Evolutionary conservation across 1,140 invertebrate species (phyloP), one percentile per base, ranked within the genome.

Genomic region (Drosophila cardini): DNA sequence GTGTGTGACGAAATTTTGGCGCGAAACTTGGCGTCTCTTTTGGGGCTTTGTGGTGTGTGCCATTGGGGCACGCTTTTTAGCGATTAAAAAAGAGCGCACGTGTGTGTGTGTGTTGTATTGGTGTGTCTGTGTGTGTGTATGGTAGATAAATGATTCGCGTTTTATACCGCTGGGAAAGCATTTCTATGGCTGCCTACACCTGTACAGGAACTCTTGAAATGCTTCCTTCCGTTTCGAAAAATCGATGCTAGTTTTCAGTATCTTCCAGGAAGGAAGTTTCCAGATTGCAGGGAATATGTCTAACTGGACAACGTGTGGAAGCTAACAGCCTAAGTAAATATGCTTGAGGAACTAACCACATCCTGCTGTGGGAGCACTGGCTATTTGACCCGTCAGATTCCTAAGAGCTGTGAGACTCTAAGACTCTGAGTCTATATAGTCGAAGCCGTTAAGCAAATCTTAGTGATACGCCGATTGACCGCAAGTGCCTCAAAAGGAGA

Each of bases 1-100:
- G 45, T 67, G 64, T 79, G 82, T 83, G 83, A 87, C 80, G 77
- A 84, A 89, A 75, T 84, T 87, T 87, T 87, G 84, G 84, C 84
- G 84, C 84, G 84, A 89, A 87, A 84, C 64, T 87, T 89, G 84
- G 84, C 84, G 84, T 87, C 84, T 40, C 60, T 74, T 76, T 61
- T 62, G 72, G 73, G 65, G 43, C 46, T 69, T 50, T 71, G 21
- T 26, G 58, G 52, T 61, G 60, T 61, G 57, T 70, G 43, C 68
- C 56, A 72, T 60, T 77, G 81, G 73, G 78, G 79, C 79, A 89
- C 60, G 61, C 70, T 56, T 68, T 67, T 16, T 42, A 30, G 16
- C 26, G 45, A 60, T 55, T 53, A 34, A 11, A 45, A 26, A 26
- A 26, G 21, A 3, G 21, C 21, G 21, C 21, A 26, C 21, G 21